phyloP scores from a whole-genome alignment of 2,888 invertebrate species.

The Scotopteryx bipunctaria region DNA sequence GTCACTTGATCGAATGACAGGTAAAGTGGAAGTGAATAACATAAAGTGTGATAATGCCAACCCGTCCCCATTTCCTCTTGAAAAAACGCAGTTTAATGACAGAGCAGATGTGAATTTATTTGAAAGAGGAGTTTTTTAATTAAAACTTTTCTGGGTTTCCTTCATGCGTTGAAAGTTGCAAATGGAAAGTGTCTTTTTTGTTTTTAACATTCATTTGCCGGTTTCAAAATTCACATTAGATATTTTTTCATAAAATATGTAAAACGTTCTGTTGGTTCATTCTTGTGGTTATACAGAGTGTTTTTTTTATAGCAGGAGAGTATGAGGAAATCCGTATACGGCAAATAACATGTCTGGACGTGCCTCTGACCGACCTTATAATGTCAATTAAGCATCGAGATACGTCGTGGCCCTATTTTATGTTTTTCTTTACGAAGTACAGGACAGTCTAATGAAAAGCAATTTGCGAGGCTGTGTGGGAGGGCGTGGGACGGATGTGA shows the following conservation, averaged over 20 bases:
- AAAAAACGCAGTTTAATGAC: conserved; percentile 5
- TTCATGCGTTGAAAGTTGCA: conserved; percentile 3
- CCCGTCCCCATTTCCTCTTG: background rate
- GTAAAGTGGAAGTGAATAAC: conserved; percentile 30
- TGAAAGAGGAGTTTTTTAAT: conserved; percentile 16
- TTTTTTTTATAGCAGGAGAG: too few relatives aligned
- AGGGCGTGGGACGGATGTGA: conserved; percentile 13
- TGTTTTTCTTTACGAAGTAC: conserved; percentile 17
- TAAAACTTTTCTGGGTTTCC: conserved; percentile 15
- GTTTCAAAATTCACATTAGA: background rate
- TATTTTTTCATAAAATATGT: background rate
- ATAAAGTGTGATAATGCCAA: background rate
- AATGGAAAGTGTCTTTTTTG: background rate
- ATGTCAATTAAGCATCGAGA: too few relatives aligned
- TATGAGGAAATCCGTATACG: too few relatives aligned
- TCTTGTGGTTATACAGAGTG: too few relatives aligned
- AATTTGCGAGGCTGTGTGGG: conserved; percentile 20
- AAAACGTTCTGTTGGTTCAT: too few relatives aligned
- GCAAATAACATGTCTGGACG: too few relatives aligned
- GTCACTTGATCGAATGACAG: conserved; percentile 45
- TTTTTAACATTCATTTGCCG: background rate
- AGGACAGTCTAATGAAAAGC: conserved; percentile 21
- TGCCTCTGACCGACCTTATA: too few relatives aligned
- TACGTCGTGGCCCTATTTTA: too few relatives aligned
- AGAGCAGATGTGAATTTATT: conserved; percentile 1